These are phyloP conservation scores for Sinocyclocheilus anshuiensis DNA, from an alignment of 2,113 vertebrate species.

Conservation along the genomic window DNA sequence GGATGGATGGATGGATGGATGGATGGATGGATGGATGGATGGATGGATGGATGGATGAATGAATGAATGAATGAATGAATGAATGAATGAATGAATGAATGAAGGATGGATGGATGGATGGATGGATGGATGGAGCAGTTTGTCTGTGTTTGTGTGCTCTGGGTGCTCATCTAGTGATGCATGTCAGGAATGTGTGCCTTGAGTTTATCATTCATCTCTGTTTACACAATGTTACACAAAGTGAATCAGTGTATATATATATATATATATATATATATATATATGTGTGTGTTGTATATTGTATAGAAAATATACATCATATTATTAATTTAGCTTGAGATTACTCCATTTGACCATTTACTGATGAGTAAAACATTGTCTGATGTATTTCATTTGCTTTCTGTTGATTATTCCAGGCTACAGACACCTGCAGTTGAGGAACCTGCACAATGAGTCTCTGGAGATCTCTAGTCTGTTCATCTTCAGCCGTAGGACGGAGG, in stretches of 20 bases:
- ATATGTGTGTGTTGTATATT: too few relatives aligned
- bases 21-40: too few relatives aligned
- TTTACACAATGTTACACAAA: slow-evolving; percentile 67
- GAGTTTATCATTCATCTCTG: slow-evolving; percentile 73
- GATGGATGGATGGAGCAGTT: background rate
- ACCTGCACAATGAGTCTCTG: slow-evolving; percentile 91
- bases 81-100: background rate
- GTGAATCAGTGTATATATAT: slow-evolving; percentile 36
- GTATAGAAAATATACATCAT: too few relatives aligned
- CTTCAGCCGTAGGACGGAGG: slow-evolving; percentile 90
- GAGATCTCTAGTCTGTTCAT: slow-evolving; percentile 96
- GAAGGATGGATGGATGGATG: too few relatives aligned
- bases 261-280: too few relatives aligned
- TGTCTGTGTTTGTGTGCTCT: background rate
- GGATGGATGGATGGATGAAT: too few relatives aligned
- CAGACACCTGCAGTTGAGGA: slow-evolving; percentile 90
- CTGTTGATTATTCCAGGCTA: slow-evolving; percentile 79
- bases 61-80: too few relatives aligned
- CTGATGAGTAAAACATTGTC: background rate
- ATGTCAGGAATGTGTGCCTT: slow-evolving; percentile 61
- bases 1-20: too few relatives aligned
- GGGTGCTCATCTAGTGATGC: slow-evolving; percentile 55
- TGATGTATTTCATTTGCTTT: background rate
- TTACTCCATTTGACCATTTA: background rate
- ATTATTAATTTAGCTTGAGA: background rate